These are phyloP conservation scores for Celastrina argiolus DNA, from an alignment of 2,888 invertebrate genomes.

Conservation along the genomic window DNA sequence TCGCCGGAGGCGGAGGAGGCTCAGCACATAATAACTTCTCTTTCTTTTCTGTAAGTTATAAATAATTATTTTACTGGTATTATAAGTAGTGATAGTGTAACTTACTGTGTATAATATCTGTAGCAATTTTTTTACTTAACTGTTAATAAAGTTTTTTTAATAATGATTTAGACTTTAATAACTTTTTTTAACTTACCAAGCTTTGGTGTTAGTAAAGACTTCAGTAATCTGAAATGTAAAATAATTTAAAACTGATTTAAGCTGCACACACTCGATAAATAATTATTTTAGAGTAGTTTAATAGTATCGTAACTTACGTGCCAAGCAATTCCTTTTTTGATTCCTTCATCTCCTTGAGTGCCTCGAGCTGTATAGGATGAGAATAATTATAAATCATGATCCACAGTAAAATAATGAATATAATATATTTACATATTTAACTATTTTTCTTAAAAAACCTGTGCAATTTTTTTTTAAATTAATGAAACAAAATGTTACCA, in stretches of 20 bases:
- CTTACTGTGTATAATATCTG: no score
- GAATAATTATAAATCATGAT: not conserved
- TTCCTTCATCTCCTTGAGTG: slow-evolving; percentile 64
- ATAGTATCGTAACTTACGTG: slow-evolving; percentile 48
- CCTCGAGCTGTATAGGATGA: slow-evolving; percentile 53
- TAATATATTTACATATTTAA: no score
- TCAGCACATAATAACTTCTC: slow-evolving; percentile 35
- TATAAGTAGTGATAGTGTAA: no score
- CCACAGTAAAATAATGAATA: not conserved
- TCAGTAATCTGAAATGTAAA: slow-evolving; percentile 55
- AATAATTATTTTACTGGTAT: not conserved
- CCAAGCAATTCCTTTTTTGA: slow-evolving; percentile 59
- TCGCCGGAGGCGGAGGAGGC: slow-evolving; percentile 49
- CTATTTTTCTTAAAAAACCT: no score
- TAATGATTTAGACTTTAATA: no score
- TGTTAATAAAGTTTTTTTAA: no score
- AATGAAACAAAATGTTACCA: slow-evolving; percentile 46
- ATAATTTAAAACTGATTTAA: slow-evolving; percentile 2
- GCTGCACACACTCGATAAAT: not conserved
- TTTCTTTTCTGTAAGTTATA: slow-evolving; percentile 36
- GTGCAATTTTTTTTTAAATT: not conserved
- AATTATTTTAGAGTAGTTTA: no score
- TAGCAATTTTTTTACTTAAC: no score
- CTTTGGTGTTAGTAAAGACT: slow-evolving; percentile 53
- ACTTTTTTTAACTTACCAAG: slow-evolving; percentile 54